Conservation (phyloP, 1,140 invertebrate genomes). For the Lasaia peninsularis region DNA sequence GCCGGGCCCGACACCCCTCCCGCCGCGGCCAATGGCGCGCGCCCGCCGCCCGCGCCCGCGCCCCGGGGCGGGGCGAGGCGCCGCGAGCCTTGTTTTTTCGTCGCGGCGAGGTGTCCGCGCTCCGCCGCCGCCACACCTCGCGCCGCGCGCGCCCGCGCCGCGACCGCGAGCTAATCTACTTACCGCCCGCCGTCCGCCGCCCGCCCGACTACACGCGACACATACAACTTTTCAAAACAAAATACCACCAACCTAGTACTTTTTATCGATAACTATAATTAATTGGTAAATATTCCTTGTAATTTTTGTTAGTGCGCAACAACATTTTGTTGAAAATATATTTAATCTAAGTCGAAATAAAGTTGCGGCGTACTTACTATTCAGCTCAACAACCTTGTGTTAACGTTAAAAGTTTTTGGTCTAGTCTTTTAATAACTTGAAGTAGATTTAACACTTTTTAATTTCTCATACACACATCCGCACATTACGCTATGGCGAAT, state of each 20-base stretch:
- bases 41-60: constrained; percentile 30
- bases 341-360: too few species aligned
- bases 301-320: too few species aligned
- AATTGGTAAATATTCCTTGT: background rate
- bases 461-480: too few species aligned
- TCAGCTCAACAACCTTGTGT: too few species aligned
- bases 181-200: constrained; percentile 12
- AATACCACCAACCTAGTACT: background rate
- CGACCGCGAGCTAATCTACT: constrained; percentile 27
- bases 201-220: constrained; percentile 30
- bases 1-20: constrained; percentile 60
- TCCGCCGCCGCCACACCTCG: constrained; percentile 65
- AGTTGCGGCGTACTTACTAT: too few species aligned
- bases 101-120: constrained; percentile 61
- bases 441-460: too few species aligned
- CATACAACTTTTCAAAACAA: background rate
- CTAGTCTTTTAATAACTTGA: too few species aligned
- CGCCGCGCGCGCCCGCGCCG: constrained; percentile 43
- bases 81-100: constrained; percentile 56
- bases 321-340: too few species aligned
- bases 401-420: too few species aligned
- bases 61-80: constrained; percentile 30
- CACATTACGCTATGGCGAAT: too few species aligned
- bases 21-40: constrained; percentile 60
- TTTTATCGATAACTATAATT: background rate